These are phyloP conservation scores for Eristalis arbustorum DNA, from an alignment of 2,888 invertebrate genomes.

Conservation along the genomic window DNA sequence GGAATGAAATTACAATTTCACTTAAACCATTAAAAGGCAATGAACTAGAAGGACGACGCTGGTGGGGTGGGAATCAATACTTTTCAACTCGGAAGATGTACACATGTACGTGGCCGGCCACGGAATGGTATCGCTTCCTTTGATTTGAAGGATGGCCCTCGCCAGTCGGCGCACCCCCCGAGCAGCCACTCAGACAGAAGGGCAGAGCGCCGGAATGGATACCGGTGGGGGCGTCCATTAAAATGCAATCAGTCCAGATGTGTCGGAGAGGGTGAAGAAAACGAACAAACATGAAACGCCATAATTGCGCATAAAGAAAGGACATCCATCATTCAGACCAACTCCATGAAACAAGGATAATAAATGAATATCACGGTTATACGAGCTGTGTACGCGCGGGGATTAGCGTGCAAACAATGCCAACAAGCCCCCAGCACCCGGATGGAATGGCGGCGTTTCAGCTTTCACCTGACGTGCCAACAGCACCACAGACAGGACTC, in stretches of 20 bases:
- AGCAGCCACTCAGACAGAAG: not conserved
- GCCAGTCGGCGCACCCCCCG: too few species aligned
- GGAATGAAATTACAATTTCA: slow-evolving; percentile 71
- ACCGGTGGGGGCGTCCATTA: slow-evolving; percentile 13
- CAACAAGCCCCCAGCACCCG: not conserved
- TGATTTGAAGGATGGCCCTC: not conserved
- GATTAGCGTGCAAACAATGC: slow-evolving; percentile 58
- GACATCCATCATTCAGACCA: slow-evolving; percentile 42
- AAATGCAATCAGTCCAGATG: slow-evolving; percentile 35
- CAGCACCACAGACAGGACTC: slow-evolving; percentile 38
- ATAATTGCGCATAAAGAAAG: slow-evolving; percentile 59
- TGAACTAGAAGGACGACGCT: slow-evolving; percentile 70
- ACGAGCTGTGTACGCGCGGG: slow-evolving; percentile 17
- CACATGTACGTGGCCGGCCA: not conserved
- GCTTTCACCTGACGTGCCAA: slow-evolving; percentile 35
- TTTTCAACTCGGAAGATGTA: not conserved
- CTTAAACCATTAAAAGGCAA: slow-evolving; percentile 73
- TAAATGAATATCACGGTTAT: slow-evolving; percentile 29
- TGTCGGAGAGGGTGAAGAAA: not conserved
- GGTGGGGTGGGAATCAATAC: not conserved
- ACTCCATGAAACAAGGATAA: slow-evolving; percentile 39
- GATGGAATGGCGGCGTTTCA: not conserved
- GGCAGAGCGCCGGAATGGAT: not conserved
- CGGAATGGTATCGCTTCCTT: not conserved
- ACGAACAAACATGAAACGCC: slow-evolving; percentile 36